A percentile compares a stretch with the other conserved stretches of the same genome.
Evolutionary conservation across 2,113 vertebrate genomes (phyloP).

Genomic region (Pipa parva): DNA sequence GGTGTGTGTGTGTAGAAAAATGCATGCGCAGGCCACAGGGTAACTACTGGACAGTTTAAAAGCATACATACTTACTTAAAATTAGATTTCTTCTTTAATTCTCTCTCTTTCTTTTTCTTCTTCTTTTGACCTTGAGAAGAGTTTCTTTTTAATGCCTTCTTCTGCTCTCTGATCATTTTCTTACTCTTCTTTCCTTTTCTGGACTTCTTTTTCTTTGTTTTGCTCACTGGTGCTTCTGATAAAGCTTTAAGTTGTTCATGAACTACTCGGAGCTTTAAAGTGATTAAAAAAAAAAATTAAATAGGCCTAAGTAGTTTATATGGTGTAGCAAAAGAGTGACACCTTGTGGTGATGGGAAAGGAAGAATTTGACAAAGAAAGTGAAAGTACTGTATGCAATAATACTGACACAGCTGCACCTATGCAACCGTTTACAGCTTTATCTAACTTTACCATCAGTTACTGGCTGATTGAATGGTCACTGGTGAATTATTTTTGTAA

Average conservation of each 20-base stretch:
- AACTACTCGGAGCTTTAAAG: constrained; percentile 71
- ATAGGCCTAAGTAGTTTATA: not conserved
- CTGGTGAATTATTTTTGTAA: too few relatives aligned
- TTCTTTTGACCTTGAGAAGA: constrained; percentile 49
- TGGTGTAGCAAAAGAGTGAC: not conserved
- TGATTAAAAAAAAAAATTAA: not conserved
- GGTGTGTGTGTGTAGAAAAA: too few relatives aligned
- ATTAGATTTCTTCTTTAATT: constrained; percentile 56
- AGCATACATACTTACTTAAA: constrained; percentile 61
- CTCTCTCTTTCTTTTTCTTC: constrained; percentile 57
- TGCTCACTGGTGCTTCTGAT: constrained; percentile 60
- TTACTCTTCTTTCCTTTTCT: constrained; percentile 63
- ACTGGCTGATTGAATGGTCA: too few relatives aligned
- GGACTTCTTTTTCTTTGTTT: constrained; percentile 67
- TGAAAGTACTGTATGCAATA: too few relatives aligned
- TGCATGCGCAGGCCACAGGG: too few relatives aligned
- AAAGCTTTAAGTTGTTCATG: constrained; percentile 72
- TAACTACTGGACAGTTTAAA: not conserved
- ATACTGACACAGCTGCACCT: too few relatives aligned
- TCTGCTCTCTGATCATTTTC: constrained; percentile 51
- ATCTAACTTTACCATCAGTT: too few relatives aligned
- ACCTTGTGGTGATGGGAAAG: not conserved
- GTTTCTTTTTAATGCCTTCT: constrained; percentile 46
- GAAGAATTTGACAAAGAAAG: too few relatives aligned
- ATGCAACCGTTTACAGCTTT: too few relatives aligned